Conservation (phyloP, 2,888 invertebrate genomes). For the Hirtodrosophila confusa region DNA sequence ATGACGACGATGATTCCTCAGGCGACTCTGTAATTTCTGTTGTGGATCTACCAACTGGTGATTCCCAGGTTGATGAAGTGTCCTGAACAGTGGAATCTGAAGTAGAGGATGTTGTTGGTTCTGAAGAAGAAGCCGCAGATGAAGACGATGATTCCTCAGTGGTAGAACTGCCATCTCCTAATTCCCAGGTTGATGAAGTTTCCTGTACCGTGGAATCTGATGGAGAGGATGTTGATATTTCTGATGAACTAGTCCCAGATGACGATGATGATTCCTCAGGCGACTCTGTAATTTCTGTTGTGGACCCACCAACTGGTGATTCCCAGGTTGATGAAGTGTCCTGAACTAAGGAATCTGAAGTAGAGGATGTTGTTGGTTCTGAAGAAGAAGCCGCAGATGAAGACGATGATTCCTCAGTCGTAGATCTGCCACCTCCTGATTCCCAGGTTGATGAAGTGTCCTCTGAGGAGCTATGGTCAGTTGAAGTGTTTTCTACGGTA, state of each 20-base stretch:
- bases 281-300: not conserved
- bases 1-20: not conserved
- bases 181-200: too few relatives aligned
- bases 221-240: not conserved
- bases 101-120: not conserved
- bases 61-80: not conserved
- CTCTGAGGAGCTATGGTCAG: not conserved
- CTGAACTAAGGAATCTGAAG: not conserved
- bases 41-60: not conserved
- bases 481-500: not conserved
- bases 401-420: not conserved
- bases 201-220: not conserved
- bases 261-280: not conserved
- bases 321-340: not conserved
- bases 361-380: not conserved
- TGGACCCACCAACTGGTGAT: not conserved
- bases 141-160: too few relatives aligned
- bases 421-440: not conserved
- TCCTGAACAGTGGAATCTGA: not conserved
- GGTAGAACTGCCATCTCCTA: too few relatives aligned
- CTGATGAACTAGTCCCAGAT: not conserved
- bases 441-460: too few relatives aligned
- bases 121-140: too few relatives aligned
- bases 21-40: too few relatives aligned
- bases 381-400: not conserved